Conservation (phyloP, 2,888 invertebrate species). For the Sceliomorpha sp. region DNA sequence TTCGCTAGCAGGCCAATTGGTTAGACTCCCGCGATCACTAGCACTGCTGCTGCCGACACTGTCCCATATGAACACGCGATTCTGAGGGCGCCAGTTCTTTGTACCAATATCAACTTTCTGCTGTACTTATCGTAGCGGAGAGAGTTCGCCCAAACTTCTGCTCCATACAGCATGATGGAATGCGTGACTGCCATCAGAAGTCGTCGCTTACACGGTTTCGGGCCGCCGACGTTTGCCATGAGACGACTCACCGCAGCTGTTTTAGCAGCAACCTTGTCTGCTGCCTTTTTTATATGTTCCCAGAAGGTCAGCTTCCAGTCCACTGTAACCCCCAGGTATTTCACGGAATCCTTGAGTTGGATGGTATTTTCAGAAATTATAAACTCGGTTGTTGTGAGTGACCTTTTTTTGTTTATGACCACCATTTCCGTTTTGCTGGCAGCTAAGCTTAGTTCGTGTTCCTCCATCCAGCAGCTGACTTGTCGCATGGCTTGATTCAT, state of each 20-base stretch:
- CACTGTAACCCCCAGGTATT: slow-evolving; percentile 57
- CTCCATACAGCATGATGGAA: slow-evolving; percentile 54
- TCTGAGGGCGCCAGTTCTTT: slow-evolving; percentile 40
- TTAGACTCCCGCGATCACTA: slow-evolving; percentile 55
- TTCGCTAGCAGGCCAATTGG: no score
- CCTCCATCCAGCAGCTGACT: slow-evolving; percentile 30
- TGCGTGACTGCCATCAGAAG: slow-evolving; percentile 38
- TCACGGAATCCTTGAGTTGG: no score
- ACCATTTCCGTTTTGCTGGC: slow-evolving; percentile 47
- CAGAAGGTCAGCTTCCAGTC: slow-evolving; percentile 48
- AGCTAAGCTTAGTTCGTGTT: slow-evolving; percentile 43
- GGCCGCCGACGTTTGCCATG: slow-evolving; percentile 15
- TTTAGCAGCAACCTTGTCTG: slow-evolving; percentile 47
- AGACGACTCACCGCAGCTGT: slow-evolving; percentile 21
- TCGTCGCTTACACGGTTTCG: slow-evolving; percentile 32
- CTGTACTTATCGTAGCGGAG: slow-evolving; percentile 36
- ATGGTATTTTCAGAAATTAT: no score
- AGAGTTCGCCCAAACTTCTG: slow-evolving; percentile 43
- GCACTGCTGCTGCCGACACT: slow-evolving; percentile 49
- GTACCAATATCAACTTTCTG: slow-evolving; percentile 33
- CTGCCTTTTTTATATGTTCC: slow-evolving; percentile 40
- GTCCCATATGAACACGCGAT: slow-evolving; percentile 57
- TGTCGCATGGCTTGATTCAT: no score
- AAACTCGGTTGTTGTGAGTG: no score
- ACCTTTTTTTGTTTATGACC: no score